Percentiles rank a stretch among this genome's conserved stretches.
Conservation (phyloP, 2,888 invertebrate genomes). For the Pachymerium ferrugineum region DNA sequence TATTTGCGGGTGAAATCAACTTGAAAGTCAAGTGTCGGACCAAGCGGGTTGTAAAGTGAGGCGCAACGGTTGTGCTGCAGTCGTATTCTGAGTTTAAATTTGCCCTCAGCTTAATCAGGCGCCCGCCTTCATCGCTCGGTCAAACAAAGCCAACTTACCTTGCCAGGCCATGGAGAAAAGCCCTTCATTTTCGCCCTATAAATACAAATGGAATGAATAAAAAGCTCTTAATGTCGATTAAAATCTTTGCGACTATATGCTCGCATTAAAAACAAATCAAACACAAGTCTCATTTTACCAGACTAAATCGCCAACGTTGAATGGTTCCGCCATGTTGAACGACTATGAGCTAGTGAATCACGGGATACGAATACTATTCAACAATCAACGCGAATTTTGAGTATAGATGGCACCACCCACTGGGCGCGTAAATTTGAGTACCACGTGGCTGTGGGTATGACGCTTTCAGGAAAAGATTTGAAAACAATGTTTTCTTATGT, state of each 20-base stretch:
- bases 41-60: neutral
- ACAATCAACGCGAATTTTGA: neutral
- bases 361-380: slow-evolving; percentile 20
- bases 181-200: slow-evolving; percentile 97
- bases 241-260: slow-evolving; percentile 23
- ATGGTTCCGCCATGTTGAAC: slow-evolving; percentile 54
- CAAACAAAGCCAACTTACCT: slow-evolving; percentile 60
- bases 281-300: slow-evolving; percentile 53
- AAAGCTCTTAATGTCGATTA: neutral
- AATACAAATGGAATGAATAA: slow-evolving; percentile 46
- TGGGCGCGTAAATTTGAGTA: slow-evolving; percentile 10
- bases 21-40: too few species aligned
- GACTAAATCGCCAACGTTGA: slow-evolving; percentile 63
- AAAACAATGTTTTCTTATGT: neutral
- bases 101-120: slow-evolving; percentile 8
- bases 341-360: slow-evolving; percentile 6
- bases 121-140: slow-evolving; percentile 20
- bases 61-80: neutral
- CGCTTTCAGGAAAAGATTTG: neutral
- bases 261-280: neutral
- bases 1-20: too few species aligned
- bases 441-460: neutral
- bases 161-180: slow-evolving; percentile 93
- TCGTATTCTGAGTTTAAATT: slow-evolving; percentile 7
- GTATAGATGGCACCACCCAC: neutral